Evolutionary conservation across 92 coral and sea anemone species (phyloP).

Genomic region (Ricordea florida): DNA sequence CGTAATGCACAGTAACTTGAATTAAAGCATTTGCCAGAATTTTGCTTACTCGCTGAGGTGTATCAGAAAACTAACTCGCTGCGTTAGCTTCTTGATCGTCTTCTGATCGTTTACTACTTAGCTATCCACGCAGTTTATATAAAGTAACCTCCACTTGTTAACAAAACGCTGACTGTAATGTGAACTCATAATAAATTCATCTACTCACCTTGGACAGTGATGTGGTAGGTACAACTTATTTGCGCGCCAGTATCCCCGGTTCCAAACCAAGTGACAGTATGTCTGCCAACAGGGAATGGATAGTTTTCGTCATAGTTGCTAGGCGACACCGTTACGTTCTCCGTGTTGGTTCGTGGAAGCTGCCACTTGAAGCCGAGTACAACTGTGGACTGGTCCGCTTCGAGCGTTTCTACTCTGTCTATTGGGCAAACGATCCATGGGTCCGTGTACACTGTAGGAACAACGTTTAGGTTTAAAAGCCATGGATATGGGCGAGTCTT

Average conservation of each 20-base stretch:
- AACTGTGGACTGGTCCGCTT: conserved; percentile 51
- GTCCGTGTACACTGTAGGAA: conserved; percentile 67
- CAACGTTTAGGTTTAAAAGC: background rate
- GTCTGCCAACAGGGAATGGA: conserved; percentile 90
- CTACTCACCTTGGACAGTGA: conserved; percentile 75
- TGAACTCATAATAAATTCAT: too few species aligned
- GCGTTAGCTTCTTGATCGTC: too few species aligned
- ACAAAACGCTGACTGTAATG: too few species aligned
- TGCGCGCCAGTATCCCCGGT: conserved; percentile 72
- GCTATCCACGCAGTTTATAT: too few species aligned
- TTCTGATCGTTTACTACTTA: too few species aligned
- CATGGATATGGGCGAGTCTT: too few species aligned
- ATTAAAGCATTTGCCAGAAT: too few species aligned
- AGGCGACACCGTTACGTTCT: conserved; percentile 70
- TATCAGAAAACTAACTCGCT: too few species aligned
- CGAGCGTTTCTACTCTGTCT: conserved; percentile 70
- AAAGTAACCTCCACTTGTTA: too few species aligned
- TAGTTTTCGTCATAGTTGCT: conserved; percentile 74
- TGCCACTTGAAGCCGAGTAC: conserved; percentile 88
- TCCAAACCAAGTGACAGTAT: conserved; percentile 92
- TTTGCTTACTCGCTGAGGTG: too few species aligned
- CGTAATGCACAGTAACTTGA: too few species aligned
- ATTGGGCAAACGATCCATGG: conserved; percentile 97
- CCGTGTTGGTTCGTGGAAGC: conserved; percentile 85
- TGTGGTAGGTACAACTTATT: conserved; percentile 77